Base-by-base conservation (phyloP, 2,888 invertebrate species). In the Dasysyrphus albostriatus region DNA sequence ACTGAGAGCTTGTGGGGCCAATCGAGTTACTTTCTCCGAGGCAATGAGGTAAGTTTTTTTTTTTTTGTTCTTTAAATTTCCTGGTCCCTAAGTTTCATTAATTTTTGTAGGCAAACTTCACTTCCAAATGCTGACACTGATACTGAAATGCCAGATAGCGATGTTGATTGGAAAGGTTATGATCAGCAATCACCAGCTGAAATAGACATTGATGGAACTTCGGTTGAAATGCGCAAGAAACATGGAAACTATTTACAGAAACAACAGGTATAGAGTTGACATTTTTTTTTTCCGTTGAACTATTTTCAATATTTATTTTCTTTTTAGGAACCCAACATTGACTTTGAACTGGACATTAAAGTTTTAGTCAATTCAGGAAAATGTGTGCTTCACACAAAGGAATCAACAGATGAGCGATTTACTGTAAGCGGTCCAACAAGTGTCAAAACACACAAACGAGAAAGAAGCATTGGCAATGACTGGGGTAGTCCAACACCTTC, bases 341-440 rank as follows among this genome's bases (percentile, higher is more conserved):
- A 99, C 93, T 96, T 99, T 91, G 98, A 99, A 91, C 93, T 99
- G 89, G 98, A 98, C 92, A 97, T 99, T 7, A 98, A 98, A 93
- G 98, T 99, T 58, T 95, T 98, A 90, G 98, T 99, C 84, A 98
- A 98, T 92, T 98, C 98, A 90, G 99, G 99, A 9, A 98, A 98
- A 93, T 99, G 99, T 92, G 98, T 98, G 42, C 94, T 99, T 47
- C 98, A 99, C 92, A 98, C 98, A 3, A 98, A 97, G 92, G 97
- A 97, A 90, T 94, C 94, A 0, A 90, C 89, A 5, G 84, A 93
- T 92, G 76, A 95, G 93, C 89, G 96, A 95, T 72, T 96, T 96
- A 79, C 96, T 95, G 92, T 88, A 92, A 93, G 92, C 29, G 88
- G 88, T 8, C 89, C 14, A 4, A 89, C 90, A 47, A 89, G 89